A percentile compares a stretch with the other conserved stretches of the same genome.
Evolutionary conservation across 2,888 invertebrate genomes (phyloP).

Genomic region (Allolobophora icterica): DNA sequence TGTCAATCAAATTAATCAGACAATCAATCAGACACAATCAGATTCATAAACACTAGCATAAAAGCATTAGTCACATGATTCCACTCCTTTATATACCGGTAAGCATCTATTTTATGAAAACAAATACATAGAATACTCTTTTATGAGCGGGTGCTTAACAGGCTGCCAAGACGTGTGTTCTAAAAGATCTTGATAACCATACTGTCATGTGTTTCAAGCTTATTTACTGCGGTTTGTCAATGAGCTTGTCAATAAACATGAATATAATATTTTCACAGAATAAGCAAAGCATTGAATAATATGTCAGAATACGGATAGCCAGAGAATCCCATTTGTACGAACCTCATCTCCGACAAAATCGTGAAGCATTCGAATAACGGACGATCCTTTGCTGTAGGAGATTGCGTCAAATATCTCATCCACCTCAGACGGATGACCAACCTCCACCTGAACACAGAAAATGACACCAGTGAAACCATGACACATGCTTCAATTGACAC

Average conservation of each 20-base stretch:
- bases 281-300: not conserved
- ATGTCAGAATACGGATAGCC: not conserved
- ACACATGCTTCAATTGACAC: too few relatives aligned
- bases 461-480: not conserved
- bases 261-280: too few relatives aligned
- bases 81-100: not conserved
- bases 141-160: too few relatives aligned
- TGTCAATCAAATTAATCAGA: not conserved
- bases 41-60: too few relatives aligned
- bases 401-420: constrained; percentile 98
- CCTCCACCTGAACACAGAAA: constrained; percentile 71
- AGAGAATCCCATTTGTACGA: not conserved
- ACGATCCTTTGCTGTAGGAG: constrained; percentile 93
- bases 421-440: constrained; percentile 90
- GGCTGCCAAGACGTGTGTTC: too few relatives aligned
- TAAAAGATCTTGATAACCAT: too few relatives aligned
- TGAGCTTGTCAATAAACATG: too few relatives aligned
- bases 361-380: constrained; percentile 91
- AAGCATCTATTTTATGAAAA: not conserved
- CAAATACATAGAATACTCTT: not conserved
- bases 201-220: too few relatives aligned
- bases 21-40: not conserved
- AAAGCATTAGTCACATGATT: too few relatives aligned
- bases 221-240: too few relatives aligned
- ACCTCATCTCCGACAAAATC: constrained; percentile 87